Conservation (phyloP, 2,888 invertebrate species). For the Psococerastis gibbosa region DNA sequence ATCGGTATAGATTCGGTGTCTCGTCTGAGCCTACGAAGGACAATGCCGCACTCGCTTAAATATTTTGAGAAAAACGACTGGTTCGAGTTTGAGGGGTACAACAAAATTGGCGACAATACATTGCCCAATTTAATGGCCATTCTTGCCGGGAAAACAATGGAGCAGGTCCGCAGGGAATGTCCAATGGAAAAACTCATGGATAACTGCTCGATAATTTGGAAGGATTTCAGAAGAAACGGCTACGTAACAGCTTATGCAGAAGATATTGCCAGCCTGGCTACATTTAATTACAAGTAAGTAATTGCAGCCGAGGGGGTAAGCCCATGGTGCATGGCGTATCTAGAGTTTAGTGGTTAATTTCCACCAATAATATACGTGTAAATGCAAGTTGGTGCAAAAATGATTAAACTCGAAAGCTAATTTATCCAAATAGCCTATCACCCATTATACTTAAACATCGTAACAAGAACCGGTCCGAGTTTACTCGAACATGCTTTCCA, state of each 20-base stretch:
- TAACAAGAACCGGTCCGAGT: no score
- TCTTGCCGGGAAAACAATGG: slow-evolving; percentile 40
- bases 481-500: no score
- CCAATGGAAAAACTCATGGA: slow-evolving; percentile 30
- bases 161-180: not conserved
- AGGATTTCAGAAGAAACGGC: slow-evolving; percentile 41
- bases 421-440: no score
- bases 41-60: slow-evolving; percentile 50
- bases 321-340: no score
- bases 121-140: slow-evolving; percentile 78
- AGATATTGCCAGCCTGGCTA: slow-evolving; percentile 50
- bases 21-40: slow-evolving; percentile 50
- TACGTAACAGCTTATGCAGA: slow-evolving; percentile 67
- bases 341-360: no score
- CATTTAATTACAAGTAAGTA: slow-evolving; percentile 43
- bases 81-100: slow-evolving; percentile 54
- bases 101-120: slow-evolving; percentile 71
- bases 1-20: slow-evolving; percentile 77
- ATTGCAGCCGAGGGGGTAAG: no score
- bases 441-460: no score
- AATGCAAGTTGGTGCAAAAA: no score
- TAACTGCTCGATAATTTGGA: slow-evolving; percentile 58
- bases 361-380: no score
- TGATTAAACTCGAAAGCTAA: no score
- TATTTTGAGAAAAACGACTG: slow-evolving; percentile 48